Base-by-base conservation (phyloP, 2,888 invertebrate species). In the Ethmia dodecea region DNA sequence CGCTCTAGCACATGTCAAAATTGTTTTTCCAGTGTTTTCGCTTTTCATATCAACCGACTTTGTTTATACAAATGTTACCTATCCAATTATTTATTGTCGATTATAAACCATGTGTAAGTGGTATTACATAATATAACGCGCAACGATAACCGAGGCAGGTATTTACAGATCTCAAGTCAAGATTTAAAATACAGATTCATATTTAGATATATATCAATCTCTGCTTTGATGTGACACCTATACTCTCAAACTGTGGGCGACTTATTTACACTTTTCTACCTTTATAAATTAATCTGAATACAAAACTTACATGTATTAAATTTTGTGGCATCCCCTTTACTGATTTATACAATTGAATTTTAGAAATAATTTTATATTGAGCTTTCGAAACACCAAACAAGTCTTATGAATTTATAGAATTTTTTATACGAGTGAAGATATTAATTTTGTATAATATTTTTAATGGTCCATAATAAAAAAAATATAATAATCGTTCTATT, bases 391-490 rank as follows among this genome's bases (percentile, higher is more conserved):
- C 73, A 74, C 73, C 75, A 77, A 73, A 64, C 52, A 60, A 70
- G 60, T 74, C 80, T 81, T 80, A 79, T 79, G 80, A 79, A 74
- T 68, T 64, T 69, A 68, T 65, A 60, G 49, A 64, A 60, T 63
- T 67, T 56, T 60, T 53, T 54, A 55, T 48, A 39, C 38, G 41
- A 42, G 34, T 20, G n/a, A 26, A 28, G 11, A 26, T 38, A 11
- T 26, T 11, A 29, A 33, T 45, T 40, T 38, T 36, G 30, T 38
- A 38, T 27, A 32, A 36, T 28, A 35, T 39, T 32, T 43, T 34
- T 32, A 16, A 16, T 27, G 27, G 18, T 28, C 13, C 34, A 37
- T 33, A 35, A 44, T 38, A 37, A 29, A 35, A 44, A 37, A 37
- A 29, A 37, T 28, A 12, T 35, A 42, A 37, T 35, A 31, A 29